Percentiles rank a stretch among this genome's conserved stretches.
These are phyloP conservation scores for Brachionus plicatilis DNA, from an alignment of 1,140 invertebrate genomes.

Conservation along the genomic window DNA sequence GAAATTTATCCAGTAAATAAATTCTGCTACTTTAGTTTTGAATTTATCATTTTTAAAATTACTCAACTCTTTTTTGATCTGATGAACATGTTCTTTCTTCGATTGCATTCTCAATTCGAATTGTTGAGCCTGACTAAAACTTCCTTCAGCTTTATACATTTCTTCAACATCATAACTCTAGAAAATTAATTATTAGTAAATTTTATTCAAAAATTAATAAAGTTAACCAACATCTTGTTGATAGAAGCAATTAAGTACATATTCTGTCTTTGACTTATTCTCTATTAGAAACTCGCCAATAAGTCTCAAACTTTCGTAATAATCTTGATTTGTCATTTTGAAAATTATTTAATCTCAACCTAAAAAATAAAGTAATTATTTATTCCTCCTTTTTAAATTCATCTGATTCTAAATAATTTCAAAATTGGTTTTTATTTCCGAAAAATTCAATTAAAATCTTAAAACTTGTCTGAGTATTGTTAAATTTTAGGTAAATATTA, in stretches of 20 bases:
- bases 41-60: constrained; percentile 40
- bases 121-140: constrained; percentile 2
- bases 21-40: constrained; percentile 31
- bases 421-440: neutral
- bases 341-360: neutral
- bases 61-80: constrained; percentile 20
- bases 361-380: neutral
- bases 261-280: constrained; percentile 14
- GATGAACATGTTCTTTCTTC: constrained; percentile 12
- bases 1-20: constrained; percentile 35
- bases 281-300: constrained; percentile 30
- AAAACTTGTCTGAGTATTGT: neutral
- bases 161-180: constrained; percentile 36
- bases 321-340: constrained; percentile 17
- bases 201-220: too few species aligned
- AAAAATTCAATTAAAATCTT: neutral
- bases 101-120: constrained; percentile 38
- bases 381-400: neutral
- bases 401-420: neutral
- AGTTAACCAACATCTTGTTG: constrained; percentile 5
- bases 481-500: neutral
- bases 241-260: constrained; percentile 24
- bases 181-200: too few species aligned
- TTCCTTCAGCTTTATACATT: constrained; percentile 37
- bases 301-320: constrained; percentile 24